Conservation (phyloP, 1,140 invertebrate genomes). For the Orchesella cincta region DNA sequence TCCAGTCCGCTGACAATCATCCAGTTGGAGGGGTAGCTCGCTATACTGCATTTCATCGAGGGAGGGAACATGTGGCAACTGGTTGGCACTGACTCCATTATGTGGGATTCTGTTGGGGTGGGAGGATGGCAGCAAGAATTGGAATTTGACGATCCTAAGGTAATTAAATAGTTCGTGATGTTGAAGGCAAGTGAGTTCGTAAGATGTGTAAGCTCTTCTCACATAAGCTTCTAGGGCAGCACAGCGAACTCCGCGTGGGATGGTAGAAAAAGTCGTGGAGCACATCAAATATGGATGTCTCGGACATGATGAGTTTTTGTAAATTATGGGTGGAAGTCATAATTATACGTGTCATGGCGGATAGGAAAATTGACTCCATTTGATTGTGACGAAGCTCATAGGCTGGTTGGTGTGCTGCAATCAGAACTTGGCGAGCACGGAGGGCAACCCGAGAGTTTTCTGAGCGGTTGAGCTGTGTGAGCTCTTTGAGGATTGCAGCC, state of each 20-base stretch:
- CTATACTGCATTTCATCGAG: slow-evolving; percentile 53
- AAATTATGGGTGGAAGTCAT: slow-evolving; percentile 98
- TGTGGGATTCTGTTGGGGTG: slow-evolving; percentile 81
- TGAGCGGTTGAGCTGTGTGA: slow-evolving; percentile 89
- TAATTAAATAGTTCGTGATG: slow-evolving; percentile 81
- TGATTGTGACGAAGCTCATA: slow-evolving; percentile 96
- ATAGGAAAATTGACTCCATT: slow-evolving; percentile 98
- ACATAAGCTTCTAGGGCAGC: slow-evolving; percentile 77
- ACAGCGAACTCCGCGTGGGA: slow-evolving; percentile 84
- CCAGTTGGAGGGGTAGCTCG: slow-evolving; percentile 46
- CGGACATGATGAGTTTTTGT: slow-evolving; percentile 93
- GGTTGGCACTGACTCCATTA: slow-evolving; percentile 56
- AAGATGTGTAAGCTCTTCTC: slow-evolving; percentile 88
- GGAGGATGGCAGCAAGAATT: slow-evolving; percentile 73
- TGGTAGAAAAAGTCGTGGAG: slow-evolving; percentile 99
- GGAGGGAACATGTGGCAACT: slow-evolving; percentile 50
- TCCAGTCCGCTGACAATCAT: slow-evolving; percentile 72
- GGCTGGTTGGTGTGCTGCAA: slow-evolving; percentile 94
- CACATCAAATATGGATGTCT: slow-evolving; percentile 98
- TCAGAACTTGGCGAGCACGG: slow-evolving; percentile 86
- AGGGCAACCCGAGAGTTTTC: slow-evolving; percentile 95
- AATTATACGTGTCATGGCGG: slow-evolving; percentile 93
- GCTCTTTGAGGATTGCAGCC: slow-evolving; percentile 83
- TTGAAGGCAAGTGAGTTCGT: slow-evolving; percentile 88
- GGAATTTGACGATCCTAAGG: slow-evolving; percentile 60